Evolutionary conservation across 2,797 vertebrate species (phyloP).

Genomic region (Oryzias sinensis): DNA sequence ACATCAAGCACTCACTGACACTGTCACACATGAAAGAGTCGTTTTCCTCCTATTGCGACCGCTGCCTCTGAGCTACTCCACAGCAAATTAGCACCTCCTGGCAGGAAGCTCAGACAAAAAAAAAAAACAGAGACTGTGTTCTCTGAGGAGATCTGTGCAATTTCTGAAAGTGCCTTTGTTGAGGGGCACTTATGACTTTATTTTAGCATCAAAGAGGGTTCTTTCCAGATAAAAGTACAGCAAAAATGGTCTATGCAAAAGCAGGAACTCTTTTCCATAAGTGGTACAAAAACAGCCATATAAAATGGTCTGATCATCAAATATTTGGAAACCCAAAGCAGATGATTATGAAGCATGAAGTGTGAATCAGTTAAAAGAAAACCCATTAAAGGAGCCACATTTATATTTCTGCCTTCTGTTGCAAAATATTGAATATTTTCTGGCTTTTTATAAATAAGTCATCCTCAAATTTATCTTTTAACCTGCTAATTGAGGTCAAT

Average conservation of each 20-base stretch:
- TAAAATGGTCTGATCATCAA: not conserved
- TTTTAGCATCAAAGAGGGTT: not conserved
- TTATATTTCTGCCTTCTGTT: too few species aligned
- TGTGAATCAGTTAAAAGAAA: too few species aligned
- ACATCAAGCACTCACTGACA: conserved; percentile 32
- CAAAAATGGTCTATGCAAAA: not conserved
- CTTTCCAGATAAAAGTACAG: not conserved
- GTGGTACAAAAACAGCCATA: not conserved
- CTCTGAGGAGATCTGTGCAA: conserved; percentile 12
- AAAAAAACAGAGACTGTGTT: conserved; percentile 6
- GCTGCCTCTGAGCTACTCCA: conserved; percentile 17
- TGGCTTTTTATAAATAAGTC: too few species aligned
- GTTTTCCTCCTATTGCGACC: conserved; percentile 17
- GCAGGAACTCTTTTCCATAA: not conserved
- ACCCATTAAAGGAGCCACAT: too few species aligned
- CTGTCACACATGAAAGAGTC: conserved; percentile 34
- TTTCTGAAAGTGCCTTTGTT: conserved; percentile 15
- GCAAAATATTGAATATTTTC: too few species aligned
- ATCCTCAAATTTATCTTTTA: too few species aligned
- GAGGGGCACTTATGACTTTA: not conserved
- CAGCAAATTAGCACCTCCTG: conserved; percentile 14
- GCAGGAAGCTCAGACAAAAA: conserved; percentile 7
- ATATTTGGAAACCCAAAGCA: too few species aligned
- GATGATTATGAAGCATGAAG: too few species aligned
- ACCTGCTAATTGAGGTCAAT: too few species aligned